Evolutionary conservation across 2,113 vertebrate genomes (phyloP), one percentile per base, ranked within the genome.

Genomic region (Nettapus auritus): DNA sequence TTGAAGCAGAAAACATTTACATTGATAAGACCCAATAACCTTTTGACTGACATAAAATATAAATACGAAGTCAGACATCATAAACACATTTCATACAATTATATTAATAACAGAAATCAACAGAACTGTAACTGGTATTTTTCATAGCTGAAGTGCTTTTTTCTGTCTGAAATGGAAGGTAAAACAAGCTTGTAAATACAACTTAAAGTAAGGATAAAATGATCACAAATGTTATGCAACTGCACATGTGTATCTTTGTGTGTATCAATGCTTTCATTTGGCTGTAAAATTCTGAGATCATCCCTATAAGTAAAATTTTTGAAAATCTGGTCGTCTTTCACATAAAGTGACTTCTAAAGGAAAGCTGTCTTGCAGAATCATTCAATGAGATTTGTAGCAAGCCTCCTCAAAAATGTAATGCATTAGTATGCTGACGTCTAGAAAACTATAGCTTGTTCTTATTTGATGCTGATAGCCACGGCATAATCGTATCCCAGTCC

Each of bases 261-360:
- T 79, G 6, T 48, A 18, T 77, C 8, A 20, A 34, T 89, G 21
- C 93, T 94, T 96, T 90, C 5, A 44, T 64, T 94, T 40, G 59
- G 67, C 83, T 90, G 53, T 73, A 90, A 91, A 96, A 78, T 50
- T 82, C 20, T 63, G 74, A 81, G 62, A 71, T 96, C 81, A 82
- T 83, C 69, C 93, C 23, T 89, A 40, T 60, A 91, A 76, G 11
- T 57, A 76, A 82, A 77, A 28, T 69, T 73, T 73, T 36, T 69
- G n/a, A 93, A 86, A 95, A 91, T 92, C 46, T 83, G 15, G 34
- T 59, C 18, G 15, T 26, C 8, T 44, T 76, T 76, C 73, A 46
- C n/a, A 42, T 40, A 71, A 60, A 14, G 33, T 44, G 44, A 29
- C 19, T 86, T 92, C 53, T 44, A 62, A 88, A 81, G 33, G 44